Evolutionary conservation across 1,140 invertebrate genomes (phyloP).

Genomic region (Tachypleus tridentatus): DNA sequence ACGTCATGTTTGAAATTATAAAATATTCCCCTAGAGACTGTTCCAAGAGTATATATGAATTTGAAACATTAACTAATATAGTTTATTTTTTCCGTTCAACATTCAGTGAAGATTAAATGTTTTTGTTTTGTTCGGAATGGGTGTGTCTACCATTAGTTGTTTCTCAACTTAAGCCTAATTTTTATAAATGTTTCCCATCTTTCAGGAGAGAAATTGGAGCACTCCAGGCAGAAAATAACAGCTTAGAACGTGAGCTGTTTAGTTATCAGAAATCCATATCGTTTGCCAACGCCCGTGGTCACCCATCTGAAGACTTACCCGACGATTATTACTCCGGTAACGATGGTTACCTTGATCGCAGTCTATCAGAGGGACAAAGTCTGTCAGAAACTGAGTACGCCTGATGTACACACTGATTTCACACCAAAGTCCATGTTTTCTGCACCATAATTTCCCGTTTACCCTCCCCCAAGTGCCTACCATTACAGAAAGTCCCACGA

Average conservation of each 20-base stretch:
- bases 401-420: neutral
- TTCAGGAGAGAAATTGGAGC: conserved; percentile 63
- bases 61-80: neutral
- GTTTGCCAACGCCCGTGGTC: conserved; percentile 41
- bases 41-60: neutral
- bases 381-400: conserved; percentile 12
- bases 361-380: conserved; percentile 6
- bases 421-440: too few species aligned
- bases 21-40: too few species aligned
- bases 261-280: conserved; percentile 75
- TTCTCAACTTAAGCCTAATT: neutral
- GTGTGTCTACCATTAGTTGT: neutral
- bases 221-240: conserved; percentile 73
- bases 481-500: too few species aligned
- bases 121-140: conserved; percentile 1
- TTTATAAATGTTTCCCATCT: conserved; percentile 18
- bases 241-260: conserved; percentile 69
- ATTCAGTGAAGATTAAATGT: conserved; percentile 1
- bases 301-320: conserved; percentile 5
- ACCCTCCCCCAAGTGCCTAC: too few species aligned
- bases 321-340: conserved; percentile 2
- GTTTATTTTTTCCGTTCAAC: neutral
- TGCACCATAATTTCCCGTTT: too few species aligned
- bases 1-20: too few species aligned
- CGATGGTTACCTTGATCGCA: neutral